These are phyloP conservation scores for Himalopsyche anomala DNA, from an alignment of 2,888 invertebrate species.

Conservation along the genomic window DNA sequence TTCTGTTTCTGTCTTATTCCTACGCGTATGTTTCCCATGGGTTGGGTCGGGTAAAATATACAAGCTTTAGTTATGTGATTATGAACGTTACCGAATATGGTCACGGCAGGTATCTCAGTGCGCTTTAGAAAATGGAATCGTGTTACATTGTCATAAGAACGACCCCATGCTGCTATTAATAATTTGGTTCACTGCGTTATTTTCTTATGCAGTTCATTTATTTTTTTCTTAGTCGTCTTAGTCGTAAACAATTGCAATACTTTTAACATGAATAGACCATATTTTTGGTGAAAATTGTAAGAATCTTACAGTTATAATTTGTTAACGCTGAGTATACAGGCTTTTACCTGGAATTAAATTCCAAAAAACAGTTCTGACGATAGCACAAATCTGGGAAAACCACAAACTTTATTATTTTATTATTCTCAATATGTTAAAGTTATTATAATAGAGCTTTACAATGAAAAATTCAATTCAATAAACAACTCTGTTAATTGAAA, in stretches of 20 bases:
- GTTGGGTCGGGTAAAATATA: not conserved
- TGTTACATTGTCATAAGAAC: slow-evolving; percentile 27
- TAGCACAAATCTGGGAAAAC: too few relatives aligned
- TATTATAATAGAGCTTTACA: too few relatives aligned
- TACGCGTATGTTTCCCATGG: slow-evolving; percentile 22
- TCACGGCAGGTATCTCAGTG: slow-evolving; percentile 20
- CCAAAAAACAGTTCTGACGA: too few relatives aligned
- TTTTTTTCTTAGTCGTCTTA: not conserved
- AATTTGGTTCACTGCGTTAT: slow-evolving; percentile 36
- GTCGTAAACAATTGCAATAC: not conserved
- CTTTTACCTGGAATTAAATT: too few relatives aligned
- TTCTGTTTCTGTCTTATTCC: slow-evolving; percentile 17
- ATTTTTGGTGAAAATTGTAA: too few relatives aligned
- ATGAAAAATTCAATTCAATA: too few relatives aligned
- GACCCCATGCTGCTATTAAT: slow-evolving; percentile 37
- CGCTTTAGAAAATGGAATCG: slow-evolving; percentile 14
- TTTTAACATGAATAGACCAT: too few relatives aligned
- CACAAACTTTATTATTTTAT: too few relatives aligned
- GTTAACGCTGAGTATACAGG: too few relatives aligned
- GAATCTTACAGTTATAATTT: too few relatives aligned
- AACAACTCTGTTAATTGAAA: too few relatives aligned
- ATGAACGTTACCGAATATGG: slow-evolving; percentile 25
- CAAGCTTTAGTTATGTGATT: slow-evolving; percentile 1
- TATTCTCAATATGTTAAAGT: too few relatives aligned
- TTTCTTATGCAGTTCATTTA: not conserved